phyloP scores from a whole-genome alignment of 2,797 vertebrate genomes.

The Lates japonicus region DNA sequence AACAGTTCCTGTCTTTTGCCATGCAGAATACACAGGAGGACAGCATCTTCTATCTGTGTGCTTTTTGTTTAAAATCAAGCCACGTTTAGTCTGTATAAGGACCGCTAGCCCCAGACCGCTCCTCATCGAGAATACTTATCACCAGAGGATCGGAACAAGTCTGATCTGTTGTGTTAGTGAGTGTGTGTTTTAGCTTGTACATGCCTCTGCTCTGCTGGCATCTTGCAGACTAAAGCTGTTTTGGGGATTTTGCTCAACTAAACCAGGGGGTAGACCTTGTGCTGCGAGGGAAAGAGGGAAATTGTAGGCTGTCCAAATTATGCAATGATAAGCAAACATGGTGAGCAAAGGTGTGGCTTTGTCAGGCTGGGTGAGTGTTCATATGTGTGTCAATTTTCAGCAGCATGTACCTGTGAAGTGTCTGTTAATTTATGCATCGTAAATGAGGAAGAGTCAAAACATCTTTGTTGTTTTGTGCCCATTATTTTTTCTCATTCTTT shows the following conservation, averaged over 20 bases:
- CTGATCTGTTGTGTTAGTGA: slow-evolving; percentile 22
- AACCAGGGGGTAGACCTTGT: neutral
- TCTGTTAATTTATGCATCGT: slow-evolving; percentile 57
- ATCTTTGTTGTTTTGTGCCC: slow-evolving; percentile 1
- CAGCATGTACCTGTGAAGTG: slow-evolving; percentile 62
- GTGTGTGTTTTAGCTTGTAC: neutral
- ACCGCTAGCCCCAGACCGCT: slow-evolving; percentile 37
- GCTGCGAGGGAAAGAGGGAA: slow-evolving; percentile 6
- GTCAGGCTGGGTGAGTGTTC: slow-evolving; percentile 15
- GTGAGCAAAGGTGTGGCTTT: slow-evolving; percentile 22
- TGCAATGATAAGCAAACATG: slow-evolving; percentile 14
- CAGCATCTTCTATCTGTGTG: neutral
- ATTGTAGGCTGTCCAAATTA: slow-evolving; percentile 1
- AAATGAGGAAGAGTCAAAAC: slow-evolving; percentile 34
- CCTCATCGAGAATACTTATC: slow-evolving; percentile 27
- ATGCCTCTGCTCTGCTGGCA: slow-evolving; percentile 8
- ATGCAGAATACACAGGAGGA: slow-evolving; percentile 8
- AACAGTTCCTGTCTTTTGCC: slow-evolving; percentile 17
- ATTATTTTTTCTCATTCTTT: slow-evolving; percentile 8
- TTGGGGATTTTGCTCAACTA: slow-evolving; percentile 14
- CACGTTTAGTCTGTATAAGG: slow-evolving; percentile 34
- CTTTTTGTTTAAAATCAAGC: slow-evolving; percentile 39
- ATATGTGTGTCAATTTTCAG: slow-evolving; percentile 25
- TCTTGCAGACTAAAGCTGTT: slow-evolving; percentile 34
- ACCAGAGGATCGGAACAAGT: slow-evolving; percentile 26